These are phyloP conservation scores for Parnassius mnemosyne DNA, from an alignment of 2,888 invertebrate species.

Conservation along the genomic window DNA sequence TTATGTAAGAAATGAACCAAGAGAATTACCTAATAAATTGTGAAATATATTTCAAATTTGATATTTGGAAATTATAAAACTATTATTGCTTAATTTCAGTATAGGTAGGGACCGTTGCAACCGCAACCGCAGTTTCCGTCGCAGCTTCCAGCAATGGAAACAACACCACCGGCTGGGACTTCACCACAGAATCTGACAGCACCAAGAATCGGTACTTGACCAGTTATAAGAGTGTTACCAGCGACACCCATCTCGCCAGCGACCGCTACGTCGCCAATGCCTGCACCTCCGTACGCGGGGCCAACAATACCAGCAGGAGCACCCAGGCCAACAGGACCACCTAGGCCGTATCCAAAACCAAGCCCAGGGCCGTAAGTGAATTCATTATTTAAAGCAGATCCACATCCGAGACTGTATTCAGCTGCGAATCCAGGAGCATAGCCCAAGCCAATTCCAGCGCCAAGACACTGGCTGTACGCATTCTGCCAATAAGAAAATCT, in stretches of 20 bases:
- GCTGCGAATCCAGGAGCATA: not conserved
- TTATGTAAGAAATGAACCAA: too few relatives aligned
- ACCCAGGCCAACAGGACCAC: constrained; percentile 1
- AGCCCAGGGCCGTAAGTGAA: constrained; percentile 14
- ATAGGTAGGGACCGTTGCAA: constrained; percentile 30
- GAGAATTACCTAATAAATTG: too few relatives aligned
- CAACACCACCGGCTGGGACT: constrained; percentile 40
- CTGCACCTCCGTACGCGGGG: not conserved
- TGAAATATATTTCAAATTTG: too few relatives aligned
- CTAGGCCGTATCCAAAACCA: constrained; percentile 5
- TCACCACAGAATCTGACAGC: constrained; percentile 41
- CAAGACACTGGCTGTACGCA: too few relatives aligned
- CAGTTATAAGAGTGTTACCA: constrained; percentile 32
- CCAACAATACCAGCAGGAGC: constrained; percentile 14
- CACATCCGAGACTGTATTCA: constrained; percentile 2
- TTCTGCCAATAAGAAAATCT: too few relatives aligned
- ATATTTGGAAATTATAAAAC: too few relatives aligned
- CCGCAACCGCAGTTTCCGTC: constrained; percentile 11
- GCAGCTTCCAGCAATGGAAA: constrained; percentile 25
- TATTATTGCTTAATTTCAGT: constrained; percentile 7
- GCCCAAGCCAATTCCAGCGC: not conserved
- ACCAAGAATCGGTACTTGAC: constrained; percentile 45
- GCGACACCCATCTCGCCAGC: constrained; percentile 2
- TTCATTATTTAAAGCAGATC: constrained; percentile 3
- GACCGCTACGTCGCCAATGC: too few relatives aligned